Base-by-base conservation (phyloP, 2,797 vertebrate genomes). In the Semaprochilodus insignis region DNA sequence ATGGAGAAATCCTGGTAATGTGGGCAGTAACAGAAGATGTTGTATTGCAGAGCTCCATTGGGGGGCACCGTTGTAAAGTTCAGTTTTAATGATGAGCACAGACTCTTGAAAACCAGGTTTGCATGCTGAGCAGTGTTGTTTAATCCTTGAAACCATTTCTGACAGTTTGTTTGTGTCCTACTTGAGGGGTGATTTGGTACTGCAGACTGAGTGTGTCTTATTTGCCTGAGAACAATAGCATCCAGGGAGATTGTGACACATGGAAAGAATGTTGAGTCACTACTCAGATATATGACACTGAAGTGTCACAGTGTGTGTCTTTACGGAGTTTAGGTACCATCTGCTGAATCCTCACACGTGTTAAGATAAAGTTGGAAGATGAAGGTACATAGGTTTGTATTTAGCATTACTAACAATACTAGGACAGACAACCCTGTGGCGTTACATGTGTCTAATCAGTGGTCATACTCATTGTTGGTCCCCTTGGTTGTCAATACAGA, bases 181-280 rank as follows among this genome's bases (percentile, higher is more conserved):
- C 10, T 13, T 54, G 23, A 74, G 55, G 16, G 10, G 51, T 23
- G 31, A 27, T 55, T 34, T 16, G 48, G 59, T 34, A 44, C 23
- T 44, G 31, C 66, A 55, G 48, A 67, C 16, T 54, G 31, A 77
- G n/a, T 19, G 52, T 52, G 21, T 74, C 65, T 55, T 51, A 36
- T 59, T 74, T 19, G 57, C 17, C 25, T n/a, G 59, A 74, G 70
- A 52, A 65, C 31, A 81, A 74, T 54, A 48, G 57, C n/a, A 36
- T 80, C 59, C 44, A 21, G 48, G 19, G 21, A 48, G 66, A 54
- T 71, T 52, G 2, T 59, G 70, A 74, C 44, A 76, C 48, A 3
- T 60, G 76, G 80, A 81, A 75, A 69, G 73, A 81, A 81, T 71
- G 74, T 62, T 82, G 44, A 77, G 66, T 60, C 63, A 81, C 54